Percentiles rank a stretch among this genome's conserved stretches.
phyloP scores from a whole-genome alignment of 2,797 vertebrate genomes.

The Pangasius djambal region DNA sequence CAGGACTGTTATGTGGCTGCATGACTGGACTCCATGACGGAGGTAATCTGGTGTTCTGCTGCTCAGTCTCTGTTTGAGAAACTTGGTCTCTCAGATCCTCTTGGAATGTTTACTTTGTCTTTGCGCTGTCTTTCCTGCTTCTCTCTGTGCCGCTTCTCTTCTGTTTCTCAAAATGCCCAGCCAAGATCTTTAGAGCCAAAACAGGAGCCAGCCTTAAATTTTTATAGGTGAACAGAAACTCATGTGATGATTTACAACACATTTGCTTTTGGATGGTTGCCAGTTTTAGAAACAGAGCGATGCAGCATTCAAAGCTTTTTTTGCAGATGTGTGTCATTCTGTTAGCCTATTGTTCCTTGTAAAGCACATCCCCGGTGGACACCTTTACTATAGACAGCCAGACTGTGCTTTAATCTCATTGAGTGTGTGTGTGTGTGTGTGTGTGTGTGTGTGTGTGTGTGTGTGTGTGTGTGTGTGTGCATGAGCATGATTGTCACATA shows the following conservation, averaged over 20 bases:
- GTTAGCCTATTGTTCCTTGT: background rate
- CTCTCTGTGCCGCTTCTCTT: conserved; percentile 19
- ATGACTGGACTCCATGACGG: background rate
- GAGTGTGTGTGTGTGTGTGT: background rate
- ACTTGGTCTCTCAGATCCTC: conserved; percentile 3
- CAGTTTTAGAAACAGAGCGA: background rate
- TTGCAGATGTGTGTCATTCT: background rate
- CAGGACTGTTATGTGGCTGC: background rate
- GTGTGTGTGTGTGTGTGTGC: background rate
- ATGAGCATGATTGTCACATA: background rate
- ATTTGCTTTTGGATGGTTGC: background rate
- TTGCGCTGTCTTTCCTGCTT: background rate
- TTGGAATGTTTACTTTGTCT: conserved; percentile 33
- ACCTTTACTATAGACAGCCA: background rate
- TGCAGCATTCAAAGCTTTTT: conserved; percentile 4
- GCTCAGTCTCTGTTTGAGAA: conserved; percentile 11
- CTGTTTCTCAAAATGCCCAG: background rate
- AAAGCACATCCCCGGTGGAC: background rate
- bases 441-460: background rate
- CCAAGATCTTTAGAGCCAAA: conserved; percentile 9
- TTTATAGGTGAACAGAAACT: background rate
- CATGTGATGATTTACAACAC: background rate
- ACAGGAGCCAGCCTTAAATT: background rate
- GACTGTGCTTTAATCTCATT: background rate
- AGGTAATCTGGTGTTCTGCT: conserved; percentile 4